phyloP scores from a whole-genome alignment of 2,113 vertebrate genomes.

The Cavia aperea region DNA sequence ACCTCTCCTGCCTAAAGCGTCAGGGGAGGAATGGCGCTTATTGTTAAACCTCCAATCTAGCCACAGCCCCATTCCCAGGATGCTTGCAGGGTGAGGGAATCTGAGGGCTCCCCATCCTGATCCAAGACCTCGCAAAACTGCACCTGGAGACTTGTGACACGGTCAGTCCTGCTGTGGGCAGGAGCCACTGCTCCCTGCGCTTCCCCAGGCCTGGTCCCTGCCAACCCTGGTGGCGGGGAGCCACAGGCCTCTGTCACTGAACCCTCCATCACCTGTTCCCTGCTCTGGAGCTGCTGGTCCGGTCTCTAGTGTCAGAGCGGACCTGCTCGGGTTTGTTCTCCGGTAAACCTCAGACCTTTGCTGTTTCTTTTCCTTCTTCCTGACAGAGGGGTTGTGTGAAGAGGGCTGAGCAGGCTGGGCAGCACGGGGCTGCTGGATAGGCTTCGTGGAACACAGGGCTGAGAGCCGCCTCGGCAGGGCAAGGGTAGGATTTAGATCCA shows the following conservation, averaged over 20 bases:
- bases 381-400: conserved; percentile 24
- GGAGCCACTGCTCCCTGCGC: neutral
- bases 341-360: neutral
- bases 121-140: neutral
- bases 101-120: neutral
- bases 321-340: neutral
- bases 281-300: no score
- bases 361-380: neutral
- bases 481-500: neutral
- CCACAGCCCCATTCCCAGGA: conserved; percentile 53
- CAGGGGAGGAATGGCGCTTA: conserved; percentile 39
- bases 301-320: no score
- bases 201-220: neutral
- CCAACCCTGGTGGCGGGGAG: neutral
- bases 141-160: neutral
- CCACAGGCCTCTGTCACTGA: neutral
- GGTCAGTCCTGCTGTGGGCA: neutral
- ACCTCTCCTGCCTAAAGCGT: conserved; percentile 53
- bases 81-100: neutral
- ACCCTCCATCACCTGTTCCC: neutral
- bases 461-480: neutral
- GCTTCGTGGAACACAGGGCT: neutral
- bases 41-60: conserved; percentile 62
- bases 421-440: conserved; percentile 10
- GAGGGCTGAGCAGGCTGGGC: conserved; percentile 57